A percentile compares a stretch with the other conserved stretches of the same genome.
Evolutionary conservation across 2,797 vertebrate species (phyloP).

Genomic region (Fistularia commersonii): DNA sequence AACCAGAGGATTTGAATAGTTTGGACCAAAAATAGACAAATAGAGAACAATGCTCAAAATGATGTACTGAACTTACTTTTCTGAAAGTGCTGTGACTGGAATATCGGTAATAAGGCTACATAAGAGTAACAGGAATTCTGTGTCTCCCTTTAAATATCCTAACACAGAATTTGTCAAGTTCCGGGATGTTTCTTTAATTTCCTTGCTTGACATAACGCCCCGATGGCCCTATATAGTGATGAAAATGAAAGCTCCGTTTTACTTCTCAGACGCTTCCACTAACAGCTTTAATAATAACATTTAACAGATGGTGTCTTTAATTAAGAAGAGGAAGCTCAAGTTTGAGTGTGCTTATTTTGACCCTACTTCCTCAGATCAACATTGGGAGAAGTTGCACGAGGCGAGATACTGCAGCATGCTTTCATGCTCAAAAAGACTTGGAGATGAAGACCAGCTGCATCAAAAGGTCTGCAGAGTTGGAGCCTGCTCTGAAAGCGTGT

Average conservation of each 20-base stretch:
- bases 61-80: too few relatives aligned
- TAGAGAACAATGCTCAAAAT: too few relatives aligned
- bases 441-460: constrained; percentile 58
- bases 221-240: constrained; percentile 31
- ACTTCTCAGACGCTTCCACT: constrained; percentile 9
- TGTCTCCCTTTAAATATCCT: too few relatives aligned
- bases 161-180: neutral
- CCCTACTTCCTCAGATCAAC: constrained; percentile 38
- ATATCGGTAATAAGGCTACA: too few relatives aligned
- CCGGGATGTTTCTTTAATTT: constrained; percentile 4
- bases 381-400: constrained; percentile 29
- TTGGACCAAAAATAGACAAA: too few relatives aligned
- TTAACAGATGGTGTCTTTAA: constrained; percentile 61
- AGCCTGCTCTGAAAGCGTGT: constrained; percentile 16
- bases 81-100: too few relatives aligned
- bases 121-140: too few relatives aligned
- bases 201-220: constrained; percentile 5
- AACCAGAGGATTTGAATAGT: too few relatives aligned
- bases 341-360: constrained; percentile 24
- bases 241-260: constrained; percentile 28
- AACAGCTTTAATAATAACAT: constrained; percentile 42
- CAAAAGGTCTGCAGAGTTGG: constrained; percentile 42
- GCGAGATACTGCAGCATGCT: constrained; percentile 25
- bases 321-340: constrained; percentile 40
- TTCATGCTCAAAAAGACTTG: constrained; percentile 64